A percentile compares a stretch with the other conserved stretches of the same genome.
These are phyloP conservation scores for Phalacrocorax brasilianus DNA, from an alignment of 2,113 vertebrate genomes.

Conservation along the genomic window DNA sequence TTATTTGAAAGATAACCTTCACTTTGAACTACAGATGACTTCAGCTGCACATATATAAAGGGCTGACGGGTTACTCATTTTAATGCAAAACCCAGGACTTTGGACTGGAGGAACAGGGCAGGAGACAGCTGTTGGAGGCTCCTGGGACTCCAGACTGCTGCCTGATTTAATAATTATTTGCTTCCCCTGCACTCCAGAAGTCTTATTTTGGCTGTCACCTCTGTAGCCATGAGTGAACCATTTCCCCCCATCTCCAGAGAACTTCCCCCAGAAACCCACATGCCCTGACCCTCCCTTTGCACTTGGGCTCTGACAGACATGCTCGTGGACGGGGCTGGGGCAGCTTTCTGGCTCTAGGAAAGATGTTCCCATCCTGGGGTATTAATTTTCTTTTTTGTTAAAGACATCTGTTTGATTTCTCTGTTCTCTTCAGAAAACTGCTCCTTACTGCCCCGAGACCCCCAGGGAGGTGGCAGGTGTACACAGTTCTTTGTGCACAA, in stretches of 20 bases:
- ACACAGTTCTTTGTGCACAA: background rate
- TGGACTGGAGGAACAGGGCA: background rate
- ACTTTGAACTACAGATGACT: background rate
- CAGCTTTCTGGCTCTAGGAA: background rate
- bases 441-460: background rate
- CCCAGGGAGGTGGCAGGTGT: background rate
- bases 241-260: background rate
- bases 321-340: background rate
- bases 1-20: background rate
- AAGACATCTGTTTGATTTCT: background rate
- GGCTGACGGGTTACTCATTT: background rate
- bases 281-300: no score
- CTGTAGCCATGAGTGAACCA: background rate
- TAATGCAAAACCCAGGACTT: background rate
- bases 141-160: background rate
- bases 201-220: background rate
- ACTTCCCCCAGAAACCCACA: accelerated
- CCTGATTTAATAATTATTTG: background rate
- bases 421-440: background rate
- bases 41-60: background rate
- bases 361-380: background rate
- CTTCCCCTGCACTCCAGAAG: background rate
- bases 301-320: background rate
- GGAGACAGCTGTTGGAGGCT: background rate
- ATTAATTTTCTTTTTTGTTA: background rate